Percentiles rank a stretch among this genome's conserved stretches.
phyloP scores from a whole-genome alignment of 2,797 vertebrate species.

The Coregonus sp. region DNA sequence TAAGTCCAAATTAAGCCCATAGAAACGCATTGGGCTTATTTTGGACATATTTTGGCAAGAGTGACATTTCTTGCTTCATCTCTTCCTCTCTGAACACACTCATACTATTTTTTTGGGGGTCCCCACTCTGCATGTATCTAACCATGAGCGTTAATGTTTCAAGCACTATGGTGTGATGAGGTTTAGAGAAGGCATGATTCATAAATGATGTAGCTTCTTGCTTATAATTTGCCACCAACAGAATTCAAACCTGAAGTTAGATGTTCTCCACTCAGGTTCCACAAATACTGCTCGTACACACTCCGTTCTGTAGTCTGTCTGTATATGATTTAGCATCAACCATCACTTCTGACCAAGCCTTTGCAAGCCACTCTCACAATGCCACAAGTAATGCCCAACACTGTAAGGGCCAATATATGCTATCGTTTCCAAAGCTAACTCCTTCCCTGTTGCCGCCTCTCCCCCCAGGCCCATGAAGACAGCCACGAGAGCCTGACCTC shows the following conservation, averaged over 20 bases:
- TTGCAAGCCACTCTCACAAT: constrained; percentile 28
- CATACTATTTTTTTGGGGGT: constrained; percentile 19
- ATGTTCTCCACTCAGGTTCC: constrained; percentile 8
- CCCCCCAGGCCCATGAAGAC: constrained; percentile 88
- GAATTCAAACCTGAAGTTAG: neutral
- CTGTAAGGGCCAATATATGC: neutral
- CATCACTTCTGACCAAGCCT: constrained; percentile 7
- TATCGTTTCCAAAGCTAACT: constrained; percentile 10
- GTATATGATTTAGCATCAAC: neutral
- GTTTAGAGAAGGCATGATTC: neutral
- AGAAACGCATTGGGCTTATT: neutral
- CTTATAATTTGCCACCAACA: neutral
- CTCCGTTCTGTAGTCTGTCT: neutral
- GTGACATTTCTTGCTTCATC: neutral
- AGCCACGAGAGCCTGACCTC: constrained; percentile 90
- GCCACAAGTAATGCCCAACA: constrained; percentile 10
- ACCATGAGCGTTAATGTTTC: neutral
- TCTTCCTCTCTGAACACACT: constrained; percentile 2
- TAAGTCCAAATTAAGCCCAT: too few relatives aligned
- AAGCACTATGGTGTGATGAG: neutral
- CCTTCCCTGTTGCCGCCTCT: constrained; percentile 4
- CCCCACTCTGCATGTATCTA: constrained; percentile 7
- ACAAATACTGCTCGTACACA: neutral
- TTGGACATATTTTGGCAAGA: neutral
- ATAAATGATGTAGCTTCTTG: neutral